Base-by-base conservation (phyloP, 2,113 vertebrate species). In the Passer domesticus region DNA sequence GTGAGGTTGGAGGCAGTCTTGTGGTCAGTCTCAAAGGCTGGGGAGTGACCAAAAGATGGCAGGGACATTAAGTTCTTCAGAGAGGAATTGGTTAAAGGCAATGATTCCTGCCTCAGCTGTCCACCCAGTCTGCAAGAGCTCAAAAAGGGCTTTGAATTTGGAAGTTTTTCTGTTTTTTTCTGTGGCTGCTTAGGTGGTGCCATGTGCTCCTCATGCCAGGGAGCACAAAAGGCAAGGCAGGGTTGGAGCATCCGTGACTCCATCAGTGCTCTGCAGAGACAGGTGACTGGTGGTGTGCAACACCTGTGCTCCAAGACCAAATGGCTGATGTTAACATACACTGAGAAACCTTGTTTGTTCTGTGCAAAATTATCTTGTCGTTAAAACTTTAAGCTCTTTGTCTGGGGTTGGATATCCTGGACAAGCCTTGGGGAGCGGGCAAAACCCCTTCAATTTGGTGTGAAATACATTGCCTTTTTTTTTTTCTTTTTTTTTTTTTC, bases 151-250 rank as follows among this genome's bases (percentile, higher is more conserved):
- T 75, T 60, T 58, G 43, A 49, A 11, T 6, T 31, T 23, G 21
- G 30, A 63, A 47, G 1, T 6, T 52, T 66, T 69, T 15, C n/a
- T 16, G 20, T 4, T 39, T 69, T 63, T 76, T 8, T 2, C 0
- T 62, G 15, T 56, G 41, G 11, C 13, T 78, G 9, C 28, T 90
- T 37, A 14, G 9, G 28, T 56, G 24, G 33, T 69, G 22, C 7
- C 11, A 3, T 18, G 6, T 25, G 23, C 3, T 23, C 60, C 24
- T 79, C 0, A 1, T 2, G 15, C n/a, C 23, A 22, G 53, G 25
- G 41, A 67, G 15, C 14, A 53, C 2, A 4, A 53, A 37, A 27
- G 25, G 2, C 6, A 46, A 35, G 23, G 30, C 24, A 53, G 15
- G 13, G 3, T 7, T 70, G 43, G 35, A 55, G 16, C 27, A 56